Evolutionary conservation across 2,888 invertebrate genomes (phyloP), one percentile per base, ranked within the genome.

Genomic region (Formica aserva): DNA sequence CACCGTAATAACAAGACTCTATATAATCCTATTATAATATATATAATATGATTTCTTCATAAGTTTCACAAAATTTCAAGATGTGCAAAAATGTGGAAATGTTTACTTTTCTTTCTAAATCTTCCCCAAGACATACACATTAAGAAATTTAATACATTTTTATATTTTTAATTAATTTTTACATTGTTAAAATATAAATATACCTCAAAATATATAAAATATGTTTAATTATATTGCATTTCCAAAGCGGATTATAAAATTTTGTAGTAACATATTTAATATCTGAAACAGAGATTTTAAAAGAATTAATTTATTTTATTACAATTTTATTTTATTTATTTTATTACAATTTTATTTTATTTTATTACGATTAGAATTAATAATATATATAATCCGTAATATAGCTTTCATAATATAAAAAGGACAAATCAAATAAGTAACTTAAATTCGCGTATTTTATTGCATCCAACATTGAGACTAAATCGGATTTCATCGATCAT

Each of bases 11-110:
- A 18, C 22, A 52, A n/a, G 60, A 45, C 18, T 45, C 13, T n/a
- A 52, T 77, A 60, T 77, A 74, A 74, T 75, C 57, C 1, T 8
- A 35, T 60, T 45, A 13, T 75, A 41, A 45, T 11, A 32, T 13
- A n/a, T 15, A 45, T 18, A 69, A 52, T 69, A 52, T n/a, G 1
- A 26, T n/a, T n/a, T 38, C 38, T 45, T 55, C 26, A 26, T 29
- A 9, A n/a, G 22, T 18, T 26, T 26, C 26, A 52, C 9, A 48
- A 22, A 67, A 76, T 48, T 32, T 75, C 15, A 1, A 35, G 9
- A 45, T 32, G 3, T 18, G 4, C 4, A 5, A 48, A 18, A 52
- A 52, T 52, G 2, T 52, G 3, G 41, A 62, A 26, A 38, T 35
- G 11, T 71, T 32, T 15, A 55, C 35, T 9, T 41, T 63, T 15